A percentile compares a stretch with the other conserved stretches of the same genome.
Evolutionary conservation across 2,888 invertebrate genomes (phyloP).

Genomic region (Folsomia manolachei): DNA sequence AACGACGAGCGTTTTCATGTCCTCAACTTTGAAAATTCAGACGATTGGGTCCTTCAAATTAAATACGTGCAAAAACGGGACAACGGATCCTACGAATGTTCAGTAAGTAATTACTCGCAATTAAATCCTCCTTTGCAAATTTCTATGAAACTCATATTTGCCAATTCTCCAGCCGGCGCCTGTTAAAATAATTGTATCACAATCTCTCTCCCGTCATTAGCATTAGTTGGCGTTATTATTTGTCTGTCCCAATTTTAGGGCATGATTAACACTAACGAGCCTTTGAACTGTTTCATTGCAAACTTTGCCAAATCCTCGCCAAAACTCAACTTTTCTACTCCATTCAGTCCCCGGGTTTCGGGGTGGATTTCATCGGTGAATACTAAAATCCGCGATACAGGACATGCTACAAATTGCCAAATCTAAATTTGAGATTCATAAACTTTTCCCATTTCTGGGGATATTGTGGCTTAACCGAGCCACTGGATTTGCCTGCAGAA

Average conservation of each 20-base stretch:
- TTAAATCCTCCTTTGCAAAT: neutral
- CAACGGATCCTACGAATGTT: constrained; percentile 87
- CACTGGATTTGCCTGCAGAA: too few relatives aligned
- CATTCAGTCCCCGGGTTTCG: neutral
- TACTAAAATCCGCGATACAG: too few relatives aligned
- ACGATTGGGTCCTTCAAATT: constrained; percentile 91
- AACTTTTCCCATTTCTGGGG: neutral
- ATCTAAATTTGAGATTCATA: neutral
- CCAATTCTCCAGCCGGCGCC: neutral
- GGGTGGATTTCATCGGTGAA: too few relatives aligned
- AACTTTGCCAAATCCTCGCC: neutral
- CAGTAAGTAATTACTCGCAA: constrained; percentile 61
- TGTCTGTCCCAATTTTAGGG: too few relatives aligned
- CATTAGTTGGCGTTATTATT: too few relatives aligned
- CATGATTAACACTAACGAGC: constrained; percentile 14
- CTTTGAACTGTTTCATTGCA: neutral
- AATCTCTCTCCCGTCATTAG: too few relatives aligned
- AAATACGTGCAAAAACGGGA: constrained; percentile 90
- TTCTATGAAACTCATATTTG: neutral
- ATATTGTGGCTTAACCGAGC: neutral
- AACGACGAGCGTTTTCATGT: constrained; percentile 74
- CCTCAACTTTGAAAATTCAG: constrained; percentile 80
- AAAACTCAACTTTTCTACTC: neutral
- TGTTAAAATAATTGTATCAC: neutral
- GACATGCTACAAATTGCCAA: neutral